phyloP scores from a whole-genome alignment of 2,797 vertebrate genomes.

The Dermochelys coriacea region DNA sequence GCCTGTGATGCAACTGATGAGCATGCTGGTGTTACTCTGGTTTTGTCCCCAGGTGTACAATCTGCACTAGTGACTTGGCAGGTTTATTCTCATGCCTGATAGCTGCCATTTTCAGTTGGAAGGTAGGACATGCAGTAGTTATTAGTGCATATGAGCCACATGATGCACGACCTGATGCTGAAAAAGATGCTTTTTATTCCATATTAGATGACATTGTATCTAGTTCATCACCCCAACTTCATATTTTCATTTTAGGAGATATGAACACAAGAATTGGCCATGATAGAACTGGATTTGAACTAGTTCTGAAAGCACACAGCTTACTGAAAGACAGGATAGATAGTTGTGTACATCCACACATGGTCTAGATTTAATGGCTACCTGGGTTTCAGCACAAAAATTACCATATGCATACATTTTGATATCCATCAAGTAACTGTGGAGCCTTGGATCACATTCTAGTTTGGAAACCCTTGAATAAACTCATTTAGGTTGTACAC shows the following conservation, averaged over 20 bases:
- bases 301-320: background rate
- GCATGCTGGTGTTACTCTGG: background rate
- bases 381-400: background rate
- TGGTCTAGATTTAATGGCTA: background rate
- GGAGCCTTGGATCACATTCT: background rate
- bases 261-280: background rate
- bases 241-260: background rate
- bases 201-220: background rate
- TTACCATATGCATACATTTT: background rate
- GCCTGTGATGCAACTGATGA: background rate
- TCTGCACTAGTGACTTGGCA: background rate
- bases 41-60: background rate
- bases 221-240: background rate
- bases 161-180: background rate
- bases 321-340: background rate
- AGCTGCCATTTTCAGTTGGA: background rate
- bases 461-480: background rate
- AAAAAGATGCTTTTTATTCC: background rate
- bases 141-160: background rate
- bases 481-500: background rate
- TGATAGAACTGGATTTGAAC: background rate
- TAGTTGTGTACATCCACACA: background rate
- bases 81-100: background rate
- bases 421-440: background rate
- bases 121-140: background rate